Percentiles rank a stretch among this genome's conserved stretches.
These are phyloP conservation scores for Halocaridina rubra DNA, from an alignment of 2,888 invertebrate species.

Conservation along the genomic window DNA sequence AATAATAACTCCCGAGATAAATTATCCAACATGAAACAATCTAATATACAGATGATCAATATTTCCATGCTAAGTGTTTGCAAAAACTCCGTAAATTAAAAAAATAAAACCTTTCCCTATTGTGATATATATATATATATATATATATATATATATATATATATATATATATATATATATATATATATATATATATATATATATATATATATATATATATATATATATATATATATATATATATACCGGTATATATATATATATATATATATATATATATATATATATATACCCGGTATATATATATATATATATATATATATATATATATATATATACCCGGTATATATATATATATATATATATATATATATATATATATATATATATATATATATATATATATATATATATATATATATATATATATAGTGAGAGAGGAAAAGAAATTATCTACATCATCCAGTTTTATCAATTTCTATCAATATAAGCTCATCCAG, in stretches of 20 bases:
- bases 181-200: background rate
- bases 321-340: constrained; percentile 19
- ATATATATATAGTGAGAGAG: too few species aligned
- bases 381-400: background rate
- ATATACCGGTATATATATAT: too few species aligned
- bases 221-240: constrained; percentile 15
- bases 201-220: background rate
- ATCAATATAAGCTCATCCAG: background rate
- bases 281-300: too few species aligned
- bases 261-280: too few species aligned
- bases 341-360: constrained; percentile 19
- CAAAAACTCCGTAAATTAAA: background rate
- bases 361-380: background rate
- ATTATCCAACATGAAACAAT: background rate
- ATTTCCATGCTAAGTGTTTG: background rate
- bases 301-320: constrained; percentile 19
- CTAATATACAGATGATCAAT: background rate
- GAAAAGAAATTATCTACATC: too few species aligned
- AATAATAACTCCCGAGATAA: too few species aligned
- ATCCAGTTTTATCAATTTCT: background rate
- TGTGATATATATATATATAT: background rate
- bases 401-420: background rate
- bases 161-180: background rate
- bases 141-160: background rate
- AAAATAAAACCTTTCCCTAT: background rate